Evolutionary conservation across 2,797 vertebrate species (phyloP), one percentile per base, ranked within the genome.

Genomic region (Brachyalestes nurse): DNA sequence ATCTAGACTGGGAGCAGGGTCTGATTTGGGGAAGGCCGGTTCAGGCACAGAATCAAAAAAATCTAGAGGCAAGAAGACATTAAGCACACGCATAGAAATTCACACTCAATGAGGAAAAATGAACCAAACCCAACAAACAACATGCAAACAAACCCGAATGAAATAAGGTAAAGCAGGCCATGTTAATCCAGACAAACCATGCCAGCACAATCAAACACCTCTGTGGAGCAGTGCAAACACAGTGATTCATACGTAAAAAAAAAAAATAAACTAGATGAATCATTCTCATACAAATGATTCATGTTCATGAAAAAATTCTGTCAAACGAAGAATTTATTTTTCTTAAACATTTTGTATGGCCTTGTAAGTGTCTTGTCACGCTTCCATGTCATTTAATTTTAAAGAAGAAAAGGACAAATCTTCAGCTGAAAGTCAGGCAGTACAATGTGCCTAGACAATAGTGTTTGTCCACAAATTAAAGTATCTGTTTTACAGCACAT

Each of bases 11-110:
- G 96, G 94, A 85, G 94, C 86, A 82, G 90, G 90, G 51, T 97
- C 96, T 84, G 93, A 92, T 88, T 91, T 92, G 87, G 94, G 86
- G 87, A 89, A 92, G 83, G 95, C 95, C 34, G 90, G 86, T 81
- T 95, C 92, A 85, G 95, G 95, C 92, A 93, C 93, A 85, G 97
- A 94, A 91, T 97, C 96, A 96, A 98, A 98, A 83, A 99, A 93
- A 95, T 96, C 97, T 98, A 96, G 90, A 88, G 94, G 91, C 91
- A 95, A 94, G 94, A 94, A 94, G 84, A 92, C 42, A 93, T 9
- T 47, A 5, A 25, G 8, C 45, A 17, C 38, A 42, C 34, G 79
- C 49, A 82, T 3, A 79, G 19, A 67, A 6, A 69, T 9, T 94
- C 91, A 95, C 94, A 94, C 93, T 94, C 2, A 89, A 49, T 17